phyloP scores from a whole-genome alignment of 64 coral and sea anemone genomes.

The Montipora efflorescens region DNA sequence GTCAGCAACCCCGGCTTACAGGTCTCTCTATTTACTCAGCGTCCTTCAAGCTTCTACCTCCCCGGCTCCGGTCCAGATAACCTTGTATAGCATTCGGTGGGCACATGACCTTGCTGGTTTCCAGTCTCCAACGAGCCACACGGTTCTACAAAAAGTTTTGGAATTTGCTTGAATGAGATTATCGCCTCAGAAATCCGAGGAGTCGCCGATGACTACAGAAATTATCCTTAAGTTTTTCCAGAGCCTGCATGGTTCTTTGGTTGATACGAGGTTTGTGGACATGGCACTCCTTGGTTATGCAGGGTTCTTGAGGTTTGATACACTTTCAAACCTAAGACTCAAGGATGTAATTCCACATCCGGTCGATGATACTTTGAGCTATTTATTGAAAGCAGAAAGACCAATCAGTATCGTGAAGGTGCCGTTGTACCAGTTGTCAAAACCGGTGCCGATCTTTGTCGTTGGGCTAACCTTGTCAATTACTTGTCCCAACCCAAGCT shows the following conservation, averaged over 20 bases:
- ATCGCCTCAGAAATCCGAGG: background rate
- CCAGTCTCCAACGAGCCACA: background rate
- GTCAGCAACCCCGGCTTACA: too few species aligned
- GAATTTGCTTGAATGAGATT: background rate
- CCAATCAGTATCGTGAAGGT: constrained; percentile 53
- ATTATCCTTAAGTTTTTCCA: constrained; percentile 41
- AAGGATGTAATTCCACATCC: constrained; percentile 10
- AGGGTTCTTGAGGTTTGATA: constrained; percentile 24
- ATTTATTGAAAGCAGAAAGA: constrained; percentile 55
- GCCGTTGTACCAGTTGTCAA: constrained; percentile 31
- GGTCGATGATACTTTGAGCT: constrained; percentile 18
- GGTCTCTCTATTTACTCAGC: too few species aligned
- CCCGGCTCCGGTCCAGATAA: background rate
- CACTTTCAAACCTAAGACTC: constrained; percentile 26
- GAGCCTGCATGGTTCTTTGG: constrained; percentile 6
- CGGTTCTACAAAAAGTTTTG: constrained; percentile 13
- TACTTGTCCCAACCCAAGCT: constrained; percentile 27
- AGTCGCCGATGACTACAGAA: constrained; percentile 55
- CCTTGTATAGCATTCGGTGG: background rate
- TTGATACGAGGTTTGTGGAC: constrained; percentile 5
- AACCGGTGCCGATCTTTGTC: constrained; percentile 36
- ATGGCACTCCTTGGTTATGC: constrained; percentile 4
- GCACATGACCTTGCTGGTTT: constrained; percentile 9
- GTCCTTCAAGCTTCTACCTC: background rate
- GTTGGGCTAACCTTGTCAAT: constrained; percentile 5